Evolutionary conservation across 2,113 vertebrate genomes (phyloP).

Genomic region (Manacus vitellinus): DNA sequence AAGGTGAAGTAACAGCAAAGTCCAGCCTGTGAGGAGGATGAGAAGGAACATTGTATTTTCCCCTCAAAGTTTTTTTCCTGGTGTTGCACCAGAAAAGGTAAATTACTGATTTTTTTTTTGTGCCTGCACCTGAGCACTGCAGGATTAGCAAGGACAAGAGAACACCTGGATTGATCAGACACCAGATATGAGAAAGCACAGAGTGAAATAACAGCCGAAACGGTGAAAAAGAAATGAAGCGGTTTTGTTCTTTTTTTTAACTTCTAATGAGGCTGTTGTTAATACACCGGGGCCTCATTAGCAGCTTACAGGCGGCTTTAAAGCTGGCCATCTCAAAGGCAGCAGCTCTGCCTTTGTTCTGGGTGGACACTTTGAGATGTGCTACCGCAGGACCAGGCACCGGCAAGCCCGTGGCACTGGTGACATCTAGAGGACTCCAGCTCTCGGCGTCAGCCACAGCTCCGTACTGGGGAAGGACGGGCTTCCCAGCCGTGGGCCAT

Average conservation of each 20-base stretch:
- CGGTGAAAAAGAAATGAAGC: neutral
- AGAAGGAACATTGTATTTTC: neutral
- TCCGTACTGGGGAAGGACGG: neutral
- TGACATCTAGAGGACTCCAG: constrained; percentile 57
- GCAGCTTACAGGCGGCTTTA: fast-evolving
- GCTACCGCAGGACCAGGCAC: neutral
- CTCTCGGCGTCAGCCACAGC: neutral
- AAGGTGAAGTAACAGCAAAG: neutral
- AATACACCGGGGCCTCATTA: neutral
- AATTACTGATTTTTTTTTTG: neutral
- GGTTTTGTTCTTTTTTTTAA: neutral
- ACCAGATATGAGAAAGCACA: neutral
- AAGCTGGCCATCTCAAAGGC: neutral
- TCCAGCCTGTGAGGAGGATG: neutral
- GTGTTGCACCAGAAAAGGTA: neutral
- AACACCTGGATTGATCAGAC: neutral
- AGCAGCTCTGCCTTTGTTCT: neutral
- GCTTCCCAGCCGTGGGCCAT: neutral
- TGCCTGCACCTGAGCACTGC: neutral
- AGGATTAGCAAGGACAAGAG: neutral
- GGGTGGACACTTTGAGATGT: fast-evolving
- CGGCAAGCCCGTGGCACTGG: neutral
- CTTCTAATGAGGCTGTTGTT: neutral
- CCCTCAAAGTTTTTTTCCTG: neutral
- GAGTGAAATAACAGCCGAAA: neutral